Conservation (phyloP, 2,113 vertebrate genomes). For the Ancistrus triradiatus region DNA sequence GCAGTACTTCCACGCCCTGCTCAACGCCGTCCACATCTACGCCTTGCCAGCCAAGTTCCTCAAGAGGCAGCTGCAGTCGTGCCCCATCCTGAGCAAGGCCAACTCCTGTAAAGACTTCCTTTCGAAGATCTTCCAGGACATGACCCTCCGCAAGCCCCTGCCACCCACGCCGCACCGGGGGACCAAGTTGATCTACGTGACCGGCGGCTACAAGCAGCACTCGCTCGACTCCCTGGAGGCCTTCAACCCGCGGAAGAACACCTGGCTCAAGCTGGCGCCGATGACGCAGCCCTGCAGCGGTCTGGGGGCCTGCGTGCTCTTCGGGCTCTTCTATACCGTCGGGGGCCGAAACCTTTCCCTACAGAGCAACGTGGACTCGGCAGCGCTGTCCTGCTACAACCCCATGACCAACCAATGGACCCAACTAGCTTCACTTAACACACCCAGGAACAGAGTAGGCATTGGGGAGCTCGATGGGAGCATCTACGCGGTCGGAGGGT, state of each 20-base stretch:
- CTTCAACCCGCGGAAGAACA: slow-evolving; percentile 60
- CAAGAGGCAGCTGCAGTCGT: slow-evolving; percentile 73
- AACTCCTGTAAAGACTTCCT: slow-evolving; percentile 77
- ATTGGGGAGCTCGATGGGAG: slow-evolving; percentile 70
- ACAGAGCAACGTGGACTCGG: slow-evolving; percentile 66
- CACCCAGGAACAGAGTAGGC: slow-evolving; percentile 73
- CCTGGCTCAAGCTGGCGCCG: slow-evolving; percentile 67
- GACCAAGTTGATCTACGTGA: slow-evolving; percentile 73
- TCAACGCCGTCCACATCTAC: slow-evolving; percentile 76
- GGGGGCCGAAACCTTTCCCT: slow-evolving; percentile 72
- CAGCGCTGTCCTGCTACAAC: slow-evolving; percentile 73
- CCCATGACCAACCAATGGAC: slow-evolving; percentile 80
- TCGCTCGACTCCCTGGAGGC: slow-evolving; percentile 70
- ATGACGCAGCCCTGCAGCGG: slow-evolving; percentile 71
- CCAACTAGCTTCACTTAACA: slow-evolving; percentile 63
- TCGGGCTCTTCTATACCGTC: slow-evolving; percentile 72
- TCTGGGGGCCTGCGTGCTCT: slow-evolving; percentile 71
- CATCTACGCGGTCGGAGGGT: slow-evolving; percentile 76
- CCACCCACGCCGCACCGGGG: slow-evolving; percentile 67
- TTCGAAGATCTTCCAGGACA: slow-evolving; percentile 79
- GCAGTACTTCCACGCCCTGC: slow-evolving; percentile 75
- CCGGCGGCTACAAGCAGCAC: slow-evolving; percentile 70
- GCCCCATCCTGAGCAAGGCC: slow-evolving; percentile 77
- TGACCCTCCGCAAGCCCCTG: slow-evolving; percentile 68
- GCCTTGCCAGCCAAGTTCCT: slow-evolving; percentile 75